Base-by-base conservation (phyloP, 2,113 vertebrate genomes). In the Anser cygnoides region DNA sequence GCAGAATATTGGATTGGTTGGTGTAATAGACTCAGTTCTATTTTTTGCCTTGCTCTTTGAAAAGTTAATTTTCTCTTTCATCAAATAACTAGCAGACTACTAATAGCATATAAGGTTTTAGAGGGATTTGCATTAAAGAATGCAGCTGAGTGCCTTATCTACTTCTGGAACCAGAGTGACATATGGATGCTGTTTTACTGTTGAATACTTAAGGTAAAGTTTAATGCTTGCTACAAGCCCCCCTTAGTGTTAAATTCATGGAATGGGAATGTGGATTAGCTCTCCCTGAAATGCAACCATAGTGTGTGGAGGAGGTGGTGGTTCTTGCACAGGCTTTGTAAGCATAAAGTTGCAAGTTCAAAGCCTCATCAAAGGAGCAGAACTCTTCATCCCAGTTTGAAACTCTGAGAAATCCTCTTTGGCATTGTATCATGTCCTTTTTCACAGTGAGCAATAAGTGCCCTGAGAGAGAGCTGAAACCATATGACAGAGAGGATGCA, bases 61-160 rank as follows among this genome's bases (percentile, higher is more conserved):
- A 96, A 97, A 97, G 93, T 96, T 97, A 97, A 97, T 97, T 96
- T 97, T 97, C 93, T 97, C 95, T 97, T 97, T 97, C 97, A 97
- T 96, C 95, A 96, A 96, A 93, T 96, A 97, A 95, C 94, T 92
- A 95, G 83, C 93, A 92, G 87, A 94, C 93, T 96, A 92, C 93
- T 97, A 97, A 96, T 94, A 95, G 85, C 93, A 92, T 94, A 97
- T 97, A 95, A 95, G 94, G 94, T 96, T 94, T 97, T 96, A 97
- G 91, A 96, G 76, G 92, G 94, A 96, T 96, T 97, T 97, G 93
- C 89, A 95, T 97, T 97, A 97, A 96, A 94, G 96, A 97, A 95
- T 95, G 77, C 91, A 96, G 94, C 88, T 77, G 87, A 96, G 81
- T 95, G 91, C 87, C 87, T 97, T 97, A 96, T 97, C 97, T 97